Percentiles rank a stretch among this genome's conserved stretches.
Evolutionary conservation across 1,140 invertebrate species (phyloP).

Genomic region (Eueides isabella): DNA sequence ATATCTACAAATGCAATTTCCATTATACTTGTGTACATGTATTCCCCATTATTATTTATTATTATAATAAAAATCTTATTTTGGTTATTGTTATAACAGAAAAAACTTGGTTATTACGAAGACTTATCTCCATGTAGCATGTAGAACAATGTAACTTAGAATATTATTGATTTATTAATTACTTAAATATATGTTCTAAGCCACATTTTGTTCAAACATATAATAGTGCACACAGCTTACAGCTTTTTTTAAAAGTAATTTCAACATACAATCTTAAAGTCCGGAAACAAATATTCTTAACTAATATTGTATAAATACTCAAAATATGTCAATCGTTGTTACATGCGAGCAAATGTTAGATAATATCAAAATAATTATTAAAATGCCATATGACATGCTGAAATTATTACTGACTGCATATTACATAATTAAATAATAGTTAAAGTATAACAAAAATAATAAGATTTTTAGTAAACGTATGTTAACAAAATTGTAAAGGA

Average conservation of each 20-base stretch:
- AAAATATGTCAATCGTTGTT: neutral
- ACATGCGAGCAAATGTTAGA: neutral
- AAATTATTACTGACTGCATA: neutral
- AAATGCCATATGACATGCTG: neutral
- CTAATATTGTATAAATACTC: neutral
- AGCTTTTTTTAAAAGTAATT: too few species aligned
- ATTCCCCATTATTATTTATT: constrained; percentile 1
- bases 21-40: neutral
- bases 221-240: too few species aligned
- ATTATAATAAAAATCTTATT: neutral
- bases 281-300: neutral
- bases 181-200: too few species aligned
- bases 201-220: too few species aligned
- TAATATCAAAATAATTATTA: neutral
- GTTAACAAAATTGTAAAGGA: too few species aligned
- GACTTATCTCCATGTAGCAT: too few species aligned
- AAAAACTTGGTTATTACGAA: too few species aligned
- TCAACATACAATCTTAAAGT: neutral
- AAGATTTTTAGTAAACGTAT: too few species aligned
- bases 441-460: too few species aligned
- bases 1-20: neutral
- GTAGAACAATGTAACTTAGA: too few species aligned
- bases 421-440: neutral
- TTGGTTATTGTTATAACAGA: too few species aligned
- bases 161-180: too few species aligned